Base-by-base conservation (phyloP, 2,797 vertebrate species). In the Parambassis ranga region DNA sequence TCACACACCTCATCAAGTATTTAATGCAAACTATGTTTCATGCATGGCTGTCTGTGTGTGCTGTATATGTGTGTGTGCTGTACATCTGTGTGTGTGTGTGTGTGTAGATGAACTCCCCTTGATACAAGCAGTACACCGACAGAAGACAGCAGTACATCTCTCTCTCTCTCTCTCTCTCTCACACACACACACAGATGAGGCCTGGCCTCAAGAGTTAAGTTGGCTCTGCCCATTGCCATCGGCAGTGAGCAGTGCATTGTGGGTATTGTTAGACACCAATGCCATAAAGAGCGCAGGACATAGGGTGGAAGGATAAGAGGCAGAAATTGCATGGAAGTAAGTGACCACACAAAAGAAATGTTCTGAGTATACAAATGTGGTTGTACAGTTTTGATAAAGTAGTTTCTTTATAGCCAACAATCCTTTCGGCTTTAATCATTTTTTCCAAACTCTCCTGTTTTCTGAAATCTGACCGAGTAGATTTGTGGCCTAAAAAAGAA, bases 1-100 rank as follows among this genome's bases (percentile, higher is more conserved):
- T 71, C 76, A 66, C 73, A 81, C 82, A 87, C 77, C 81, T 85
- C 87, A 88, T 89, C 81, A 84, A 87, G 62, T 87, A 87, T 87
- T 89, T 84, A 87, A 88, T 71, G 76, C 74, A 85, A 86, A 77
- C 69, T 78, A 78, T 84, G 67, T 83, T 82, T 86, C 81, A 85
- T 85, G 85, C 85, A 83, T 84, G 81, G 56, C 65, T 77, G 55
- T 85, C 64, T 83, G 78, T n/a, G 65, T 83, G 72, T 60, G 32
- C 30, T 52, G 48, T 73, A 46, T 16, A 48, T 80, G 15, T 35
- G 10, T 13, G 3, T 83, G 72, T 60, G 32, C 30, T 52, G 48
- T 73, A 46, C 16, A 48, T 80, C 15, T 35, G 10, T 48, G 20
- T 65, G 22, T 59, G 22, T 42, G 49, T 46, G 46, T 48, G 33